Conservation (phyloP, 1,140 invertebrate genomes). For the Hypsibius dujardini region DNA sequence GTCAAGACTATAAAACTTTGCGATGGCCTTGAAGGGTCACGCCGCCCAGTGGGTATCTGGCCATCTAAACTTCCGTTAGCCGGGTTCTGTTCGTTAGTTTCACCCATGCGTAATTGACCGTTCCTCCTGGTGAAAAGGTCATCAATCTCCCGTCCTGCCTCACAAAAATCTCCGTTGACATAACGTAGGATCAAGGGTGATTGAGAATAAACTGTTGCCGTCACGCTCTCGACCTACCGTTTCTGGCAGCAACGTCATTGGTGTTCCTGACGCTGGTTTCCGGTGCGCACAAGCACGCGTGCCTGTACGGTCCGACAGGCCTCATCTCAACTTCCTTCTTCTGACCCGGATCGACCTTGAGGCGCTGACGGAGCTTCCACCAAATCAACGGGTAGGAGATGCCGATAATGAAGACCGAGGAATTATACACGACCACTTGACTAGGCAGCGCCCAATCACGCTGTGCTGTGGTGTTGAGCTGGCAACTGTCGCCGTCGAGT, state of each 20-base stretch:
- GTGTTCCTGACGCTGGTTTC: too few species aligned
- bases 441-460: background rate
- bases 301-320: too few species aligned
- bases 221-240: too few species aligned
- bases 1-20: background rate
- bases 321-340: too few species aligned
- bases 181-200: too few species aligned
- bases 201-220: too few species aligned
- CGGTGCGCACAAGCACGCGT: too few species aligned
- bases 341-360: background rate
- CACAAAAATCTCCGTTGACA: too few species aligned
- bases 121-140: too few species aligned
- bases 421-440: background rate
- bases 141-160: too few species aligned
- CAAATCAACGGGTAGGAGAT: background rate
- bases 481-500: background rate
- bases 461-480: background rate
- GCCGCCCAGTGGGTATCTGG: too few species aligned
- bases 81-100: conserved; percentile 1
- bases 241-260: too few species aligned
- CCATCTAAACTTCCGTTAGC: background rate
- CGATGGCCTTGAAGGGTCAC: background rate
- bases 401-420: background rate
- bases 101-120: background rate
- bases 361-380: background rate